Conservation (phyloP, 2,797 vertebrate genomes). For the Catamblyrhynchus diadema region DNA sequence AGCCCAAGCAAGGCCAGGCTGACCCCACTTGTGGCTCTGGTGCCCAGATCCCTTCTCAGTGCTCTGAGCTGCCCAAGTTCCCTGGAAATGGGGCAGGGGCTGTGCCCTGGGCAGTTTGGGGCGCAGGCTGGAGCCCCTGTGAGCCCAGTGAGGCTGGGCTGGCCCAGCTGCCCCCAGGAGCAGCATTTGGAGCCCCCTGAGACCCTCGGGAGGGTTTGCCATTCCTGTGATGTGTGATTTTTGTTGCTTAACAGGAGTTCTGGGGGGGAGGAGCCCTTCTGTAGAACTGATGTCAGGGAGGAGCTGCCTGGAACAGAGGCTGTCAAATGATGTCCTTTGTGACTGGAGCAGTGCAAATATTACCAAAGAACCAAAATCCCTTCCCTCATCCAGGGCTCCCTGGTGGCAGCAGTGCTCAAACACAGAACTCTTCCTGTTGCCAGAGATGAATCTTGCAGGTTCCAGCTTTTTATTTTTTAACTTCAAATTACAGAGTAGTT, state of each 20-base stretch:
- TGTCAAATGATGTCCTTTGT: slow-evolving; percentile 46
- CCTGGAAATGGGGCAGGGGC: neutral
- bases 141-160: neutral
- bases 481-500: neutral
- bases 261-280: slow-evolving; percentile 51
- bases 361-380: neutral
- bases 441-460: neutral
- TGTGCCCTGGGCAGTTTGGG: neutral
- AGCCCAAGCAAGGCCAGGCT: neutral
- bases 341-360: neutral
- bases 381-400: neutral
- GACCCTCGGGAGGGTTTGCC: slow-evolving; percentile 17
- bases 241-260: slow-evolving; percentile 61
- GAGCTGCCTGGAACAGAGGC: slow-evolving; percentile 31
- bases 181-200: slow-evolving; percentile 29
- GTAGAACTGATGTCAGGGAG: slow-evolving; percentile 24
- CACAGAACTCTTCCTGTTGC: neutral
- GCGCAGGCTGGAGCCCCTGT: neutral
- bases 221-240: slow-evolving; percentile 60
- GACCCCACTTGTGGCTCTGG: neutral
- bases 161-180: neutral
- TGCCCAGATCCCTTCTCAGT: neutral
- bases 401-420: neutral
- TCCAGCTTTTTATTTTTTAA: neutral
- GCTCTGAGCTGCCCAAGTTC: slow-evolving; percentile 2